Evolutionary conservation across 1,140 invertebrate species (phyloP).

Genomic region (Brachionus plicatilis): DNA sequence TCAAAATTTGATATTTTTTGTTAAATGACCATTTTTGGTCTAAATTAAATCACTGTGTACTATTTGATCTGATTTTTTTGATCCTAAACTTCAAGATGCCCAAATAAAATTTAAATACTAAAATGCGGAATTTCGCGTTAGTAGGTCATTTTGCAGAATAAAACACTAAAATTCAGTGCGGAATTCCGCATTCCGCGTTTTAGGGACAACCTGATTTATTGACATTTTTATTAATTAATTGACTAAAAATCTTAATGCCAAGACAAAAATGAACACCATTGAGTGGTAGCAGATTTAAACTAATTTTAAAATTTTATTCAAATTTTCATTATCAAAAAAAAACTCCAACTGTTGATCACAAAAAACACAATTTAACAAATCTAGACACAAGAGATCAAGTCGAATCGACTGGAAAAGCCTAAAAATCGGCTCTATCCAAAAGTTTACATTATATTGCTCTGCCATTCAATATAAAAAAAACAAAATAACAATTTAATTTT

Average conservation of each 20-base stretch:
- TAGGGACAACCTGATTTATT: too few relatives aligned
- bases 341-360: background rate
- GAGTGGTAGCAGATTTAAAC: background rate
- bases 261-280: background rate
- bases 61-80: too few relatives aligned
- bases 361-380: background rate
- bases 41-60: background rate
- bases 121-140: too few relatives aligned
- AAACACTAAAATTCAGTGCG: too few relatives aligned
- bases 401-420: background rate
- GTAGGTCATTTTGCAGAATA: too few relatives aligned
- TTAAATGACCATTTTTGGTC: background rate
- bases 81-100: too few relatives aligned
- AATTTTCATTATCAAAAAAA: too few relatives aligned
- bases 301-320: background rate
- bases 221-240: too few relatives aligned
- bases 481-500: background rate
- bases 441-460: background rate
- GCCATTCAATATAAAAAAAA: background rate
- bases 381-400: background rate
- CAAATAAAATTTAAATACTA: too few relatives aligned
- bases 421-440: background rate
- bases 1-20: background rate
- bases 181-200: too few relatives aligned
- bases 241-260: too few relatives aligned